These are phyloP conservation scores for Hassar affinis DNA, from an alignment of 2,113 vertebrate genomes.

Conservation along the genomic window DNA sequence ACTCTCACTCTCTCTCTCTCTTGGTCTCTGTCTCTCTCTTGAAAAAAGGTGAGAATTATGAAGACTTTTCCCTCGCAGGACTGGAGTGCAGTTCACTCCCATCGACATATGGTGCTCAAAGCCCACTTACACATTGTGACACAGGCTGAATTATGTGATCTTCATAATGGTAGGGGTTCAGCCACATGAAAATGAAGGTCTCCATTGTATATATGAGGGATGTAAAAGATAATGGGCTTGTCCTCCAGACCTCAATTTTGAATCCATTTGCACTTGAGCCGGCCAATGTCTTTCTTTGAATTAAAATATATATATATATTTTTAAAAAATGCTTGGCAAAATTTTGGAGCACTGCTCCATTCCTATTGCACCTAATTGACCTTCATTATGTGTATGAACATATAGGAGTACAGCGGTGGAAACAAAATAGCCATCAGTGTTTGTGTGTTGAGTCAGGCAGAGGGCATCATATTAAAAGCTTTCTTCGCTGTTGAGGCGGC, in stretches of 20 bases:
- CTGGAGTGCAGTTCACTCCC: conserved; percentile 46
- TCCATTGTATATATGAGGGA: conserved; percentile 30
- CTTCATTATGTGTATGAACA: conserved; percentile 22
- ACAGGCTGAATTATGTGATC: conserved; percentile 39
- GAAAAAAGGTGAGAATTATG: conserved; percentile 63
- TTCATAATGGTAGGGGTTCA: conserved; percentile 29
- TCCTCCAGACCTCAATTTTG: conserved; percentile 34
- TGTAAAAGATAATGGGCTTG: conserved; percentile 45
- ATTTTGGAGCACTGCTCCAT: not conserved
- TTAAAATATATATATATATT: not conserved
- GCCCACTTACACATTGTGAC: conserved; percentile 46
- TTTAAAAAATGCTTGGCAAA: not conserved
- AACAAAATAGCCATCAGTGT: conserved; percentile 12
- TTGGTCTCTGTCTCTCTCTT: conserved; percentile 54
- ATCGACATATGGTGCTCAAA: conserved; percentile 43
- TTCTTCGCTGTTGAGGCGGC: conserved; percentile 47
- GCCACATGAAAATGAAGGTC: conserved; percentile 26
- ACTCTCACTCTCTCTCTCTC: conserved; percentile 52
- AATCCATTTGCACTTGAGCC: conserved; percentile 33
- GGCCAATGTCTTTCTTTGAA: not conserved
- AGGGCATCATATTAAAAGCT: conserved; percentile 57
- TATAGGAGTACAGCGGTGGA: not conserved
- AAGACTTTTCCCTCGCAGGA: conserved; percentile 57
- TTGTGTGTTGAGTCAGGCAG: conserved; percentile 37
- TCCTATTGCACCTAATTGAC: not conserved